These are phyloP conservation scores for Bombus cullumanus DNA, from an alignment of 1,140 invertebrate species.

Conservation along the genomic window DNA sequence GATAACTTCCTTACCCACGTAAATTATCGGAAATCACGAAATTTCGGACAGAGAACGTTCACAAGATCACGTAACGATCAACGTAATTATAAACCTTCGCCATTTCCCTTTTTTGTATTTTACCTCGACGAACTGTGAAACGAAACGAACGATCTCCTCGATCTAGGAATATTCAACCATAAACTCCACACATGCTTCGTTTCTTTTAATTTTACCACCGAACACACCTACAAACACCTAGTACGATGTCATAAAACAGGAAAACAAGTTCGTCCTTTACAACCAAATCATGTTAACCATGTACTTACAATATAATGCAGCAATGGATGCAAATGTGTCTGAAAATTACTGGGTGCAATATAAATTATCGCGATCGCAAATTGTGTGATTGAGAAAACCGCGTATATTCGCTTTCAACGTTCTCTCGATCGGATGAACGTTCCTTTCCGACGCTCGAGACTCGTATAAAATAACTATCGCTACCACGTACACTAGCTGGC, in stretches of 20 bases:
- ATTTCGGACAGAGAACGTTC: no score
- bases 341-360: constrained; percentile 25
- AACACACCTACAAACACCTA: background rate
- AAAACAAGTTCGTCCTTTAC: background rate
- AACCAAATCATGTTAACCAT: background rate
- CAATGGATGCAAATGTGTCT: constrained; percentile 42
- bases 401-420: no score
- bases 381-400: background rate
- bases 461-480: background rate
- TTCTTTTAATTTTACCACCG: background rate
- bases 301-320: background rate
- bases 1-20: background rate
- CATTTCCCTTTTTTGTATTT: background rate
- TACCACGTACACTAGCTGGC: background rate
- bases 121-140: background rate
- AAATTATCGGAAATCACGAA: no score
- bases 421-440: background rate
- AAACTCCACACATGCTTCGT: background rate
- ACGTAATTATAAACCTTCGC: no score
- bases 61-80: no score
- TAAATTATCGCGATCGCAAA: no score
- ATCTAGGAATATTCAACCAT: background rate
- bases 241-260: background rate
- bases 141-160: background rate
- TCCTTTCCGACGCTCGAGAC: background rate